These are phyloP conservation scores for Hemicentrotus pulcherrimus DNA, from an alignment of 35 echinoderm and acorn worm species.

Conservation along the genomic window DNA sequence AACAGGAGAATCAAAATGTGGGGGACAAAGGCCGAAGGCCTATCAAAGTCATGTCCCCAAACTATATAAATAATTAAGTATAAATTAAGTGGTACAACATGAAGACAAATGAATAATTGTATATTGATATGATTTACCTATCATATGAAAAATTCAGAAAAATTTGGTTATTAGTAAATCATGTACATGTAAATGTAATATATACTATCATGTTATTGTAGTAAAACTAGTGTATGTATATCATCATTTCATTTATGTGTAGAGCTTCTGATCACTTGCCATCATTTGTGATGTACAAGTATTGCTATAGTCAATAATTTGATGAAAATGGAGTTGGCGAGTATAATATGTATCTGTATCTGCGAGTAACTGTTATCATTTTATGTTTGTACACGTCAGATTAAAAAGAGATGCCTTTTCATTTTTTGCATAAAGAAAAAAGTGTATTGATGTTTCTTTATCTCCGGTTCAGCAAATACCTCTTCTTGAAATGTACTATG, in stretches of 20 bases:
- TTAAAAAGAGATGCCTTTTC: constrained; percentile 4
- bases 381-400: neutral
- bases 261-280: neutral
- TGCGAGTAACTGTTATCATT: neutral
- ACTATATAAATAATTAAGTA: no score
- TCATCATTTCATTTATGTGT: neutral
- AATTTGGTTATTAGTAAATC: no score
- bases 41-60: no score
- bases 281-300: neutral
- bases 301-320: neutral
- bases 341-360: neutral
- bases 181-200: no score
- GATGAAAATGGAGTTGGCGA: neutral
- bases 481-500: no score
- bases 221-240: neutral
- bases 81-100: no score
- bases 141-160: no score
- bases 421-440: neutral
- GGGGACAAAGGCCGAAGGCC: no score
- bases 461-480: neutral
- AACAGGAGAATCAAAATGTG: no score
- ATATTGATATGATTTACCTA: no score
- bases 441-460: neutral
- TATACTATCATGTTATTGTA: neutral
- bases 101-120: no score